Base-by-base conservation (phyloP, 2,797 vertebrate genomes). In the Danio jaintianensis region DNA sequence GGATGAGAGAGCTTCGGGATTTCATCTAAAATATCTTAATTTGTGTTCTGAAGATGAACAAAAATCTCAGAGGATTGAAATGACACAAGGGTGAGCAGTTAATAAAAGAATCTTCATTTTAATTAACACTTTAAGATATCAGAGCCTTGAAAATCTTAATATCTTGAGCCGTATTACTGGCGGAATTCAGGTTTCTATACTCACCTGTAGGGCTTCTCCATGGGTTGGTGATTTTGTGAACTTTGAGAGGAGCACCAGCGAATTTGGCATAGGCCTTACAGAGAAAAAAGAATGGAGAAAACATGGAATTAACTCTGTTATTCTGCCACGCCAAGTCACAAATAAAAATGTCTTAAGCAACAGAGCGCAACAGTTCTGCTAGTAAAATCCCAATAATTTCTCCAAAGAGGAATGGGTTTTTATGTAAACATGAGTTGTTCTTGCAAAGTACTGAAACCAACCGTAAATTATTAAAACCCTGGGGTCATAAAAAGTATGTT, bases 131-230 rank as follows among this genome's bases (percentile, higher is more conserved):
- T n/a, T n/a, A n/a, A n/a, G n/a, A n/a, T n/a, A n/a, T n/a, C n/a
- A n/a, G n/a, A n/a, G n/a, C n/a, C n/a, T n/a, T n/a, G n/a, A n/a
- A n/a, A n/a, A n/a, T n/a, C n/a, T n/a, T n/a, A n/a, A n/a, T n/a
- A n/a, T n/a, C n/a, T n/a, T n/a, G n/a, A n/a, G 7, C 58, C 1
- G 3, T 40, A 29, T 38, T 74, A 63, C 11, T 12, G n/a, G 9
- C 6, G 58, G 20, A 42, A 7, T 59, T 75, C 16, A 48, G 52
- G 4, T 36, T 12, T 22, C 36, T 38, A 38, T 68, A 56, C 71
- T 79, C 78, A 94, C 95, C 94, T 89, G 94, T 92, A 29, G 95
- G 95, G 81, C 94, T 95, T 78, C 91, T 87, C 95, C 95, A 95
- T 36, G 95, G 94, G 81, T 92, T 95, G 82, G 85, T 86, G 69